Base-by-base conservation (phyloP, 2,113 vertebrate species). In the Pomatorhinus ruficollis region DNA sequence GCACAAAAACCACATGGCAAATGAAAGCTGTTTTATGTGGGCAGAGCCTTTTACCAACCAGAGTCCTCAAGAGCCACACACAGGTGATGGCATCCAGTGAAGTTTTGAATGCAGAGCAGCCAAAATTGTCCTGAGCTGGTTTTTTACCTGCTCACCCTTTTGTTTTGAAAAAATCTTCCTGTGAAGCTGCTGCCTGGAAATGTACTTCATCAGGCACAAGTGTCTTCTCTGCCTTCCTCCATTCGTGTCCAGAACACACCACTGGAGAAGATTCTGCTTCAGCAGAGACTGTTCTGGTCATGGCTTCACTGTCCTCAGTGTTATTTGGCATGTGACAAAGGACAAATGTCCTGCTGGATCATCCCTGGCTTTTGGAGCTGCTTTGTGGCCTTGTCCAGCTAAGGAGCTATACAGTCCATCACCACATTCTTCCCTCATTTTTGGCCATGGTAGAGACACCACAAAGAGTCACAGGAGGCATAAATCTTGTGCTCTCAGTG, bases 1-100 rank as follows among this genome's bases (percentile, higher is more conserved):
- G 90, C 64, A 77, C 79, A 94, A 37, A 93, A 96, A 90, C 19
- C 71, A 78, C 91, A 60, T 71, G 91, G 93, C 72, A 89, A 71
- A 84, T 95, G 87, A 91, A 92, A 87, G 56, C 57, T 90, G 2
- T 81, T 96, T 96, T 75, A 52, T 49, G 47, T 91, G 83, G 86
- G 31, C 72, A 74, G 44, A 71, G 27, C 80, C 64, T 83, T 89
- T 89, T 54, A 89, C 89, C 76, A 87, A 5, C 60, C 64, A 10
- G 30, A 53, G 54, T 77, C 76, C 83, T 89, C 83, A 74, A 95
- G 86, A 76, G 72, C 68, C 42, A 9, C 30, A 11, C 15, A 20
- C 77, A 93, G 93, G 83, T 95, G 94, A 91, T 93, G 86, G 65
- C 86, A 84, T 95, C 60, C 72, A 45, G 69, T 78, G 86, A 95